phyloP scores from a whole-genome alignment of 2,888 invertebrate species.

The Sphaerophoria rueppellii region DNA sequence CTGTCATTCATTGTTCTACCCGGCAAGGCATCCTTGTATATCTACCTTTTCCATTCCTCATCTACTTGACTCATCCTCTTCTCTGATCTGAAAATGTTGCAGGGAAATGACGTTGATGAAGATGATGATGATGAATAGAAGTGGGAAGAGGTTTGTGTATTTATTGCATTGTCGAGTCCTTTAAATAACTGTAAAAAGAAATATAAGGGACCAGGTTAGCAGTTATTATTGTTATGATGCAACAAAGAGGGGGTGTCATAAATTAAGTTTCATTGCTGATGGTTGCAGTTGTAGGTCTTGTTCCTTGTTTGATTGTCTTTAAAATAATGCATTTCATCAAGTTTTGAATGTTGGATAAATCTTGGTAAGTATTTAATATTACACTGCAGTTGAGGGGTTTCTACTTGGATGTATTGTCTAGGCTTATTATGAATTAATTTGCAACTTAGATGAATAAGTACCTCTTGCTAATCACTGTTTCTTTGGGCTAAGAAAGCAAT shows the following conservation, averaged over 20 bases:
- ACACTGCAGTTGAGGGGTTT: not conserved
- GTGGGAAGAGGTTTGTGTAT: constrained; percentile 15
- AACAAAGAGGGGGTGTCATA: constrained; percentile 16
- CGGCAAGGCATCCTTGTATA: constrained; percentile 45
- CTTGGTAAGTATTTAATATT: constrained; percentile 47
- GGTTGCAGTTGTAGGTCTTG: constrained; percentile 1
- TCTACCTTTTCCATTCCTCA: not conserved
- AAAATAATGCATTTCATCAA: constrained; percentile 68
- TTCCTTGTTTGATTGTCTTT: constrained; percentile 66
- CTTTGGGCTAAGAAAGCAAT: no score
- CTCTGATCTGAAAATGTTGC: not conserved
- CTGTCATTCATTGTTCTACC: constrained; percentile 62
- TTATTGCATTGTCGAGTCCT: constrained; percentile 46
- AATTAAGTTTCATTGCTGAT: constrained; percentile 63
- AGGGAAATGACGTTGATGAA: constrained; percentile 32
- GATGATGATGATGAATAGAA: constrained; percentile 22
- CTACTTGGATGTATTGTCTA: constrained; percentile 12
- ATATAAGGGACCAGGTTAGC: not conserved
- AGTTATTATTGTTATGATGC: not conserved
- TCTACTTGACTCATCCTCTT: not conserved
- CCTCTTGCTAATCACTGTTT: no score
- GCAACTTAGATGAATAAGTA: constrained; percentile 29
- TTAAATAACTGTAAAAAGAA: constrained; percentile 41
- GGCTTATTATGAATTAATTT: constrained; percentile 66
- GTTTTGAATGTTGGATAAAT: constrained; percentile 44